Evolutionary conservation across 2,113 vertebrate genomes (phyloP).

Genomic region (Oenanthe oenanthe): DNA sequence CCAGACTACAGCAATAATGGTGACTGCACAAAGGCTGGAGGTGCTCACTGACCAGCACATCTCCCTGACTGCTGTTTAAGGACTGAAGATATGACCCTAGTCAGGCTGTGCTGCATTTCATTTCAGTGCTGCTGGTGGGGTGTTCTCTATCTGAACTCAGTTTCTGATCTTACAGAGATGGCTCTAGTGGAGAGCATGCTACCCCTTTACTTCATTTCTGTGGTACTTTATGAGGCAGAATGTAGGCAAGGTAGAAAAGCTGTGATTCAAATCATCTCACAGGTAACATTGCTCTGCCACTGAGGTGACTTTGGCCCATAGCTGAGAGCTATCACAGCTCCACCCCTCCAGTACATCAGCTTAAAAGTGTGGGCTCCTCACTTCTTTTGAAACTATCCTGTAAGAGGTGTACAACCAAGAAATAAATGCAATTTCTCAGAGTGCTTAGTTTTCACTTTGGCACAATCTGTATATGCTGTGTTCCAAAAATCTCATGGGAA

Average conservation of each 20-base stretch:
- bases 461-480: not conserved
- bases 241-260: not conserved
- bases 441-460: constrained; percentile 39
- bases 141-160: not conserved
- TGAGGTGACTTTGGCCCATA: not conserved
- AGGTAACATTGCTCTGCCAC: not conserved
- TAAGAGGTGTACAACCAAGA: not conserved
- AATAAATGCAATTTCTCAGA: constrained; percentile 43
- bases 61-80: not conserved
- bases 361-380: constrained; percentile 11
- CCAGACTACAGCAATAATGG: not conserved
- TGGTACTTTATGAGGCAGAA: not conserved
- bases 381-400: constrained; percentile 24
- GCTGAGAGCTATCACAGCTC: not conserved
- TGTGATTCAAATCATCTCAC: not conserved
- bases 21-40: not conserved
- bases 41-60: not conserved
- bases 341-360: not conserved
- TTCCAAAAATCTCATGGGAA: constrained; percentile 22
- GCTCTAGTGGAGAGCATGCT: not conserved
- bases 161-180: not conserved
- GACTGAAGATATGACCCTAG: not conserved
- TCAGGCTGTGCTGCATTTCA: not conserved
- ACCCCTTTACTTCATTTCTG: not conserved
- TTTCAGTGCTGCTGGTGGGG: not conserved